phyloP scores from a whole-genome alignment of 1,140 invertebrate species.

The Semibalanus balanoides region DNA sequence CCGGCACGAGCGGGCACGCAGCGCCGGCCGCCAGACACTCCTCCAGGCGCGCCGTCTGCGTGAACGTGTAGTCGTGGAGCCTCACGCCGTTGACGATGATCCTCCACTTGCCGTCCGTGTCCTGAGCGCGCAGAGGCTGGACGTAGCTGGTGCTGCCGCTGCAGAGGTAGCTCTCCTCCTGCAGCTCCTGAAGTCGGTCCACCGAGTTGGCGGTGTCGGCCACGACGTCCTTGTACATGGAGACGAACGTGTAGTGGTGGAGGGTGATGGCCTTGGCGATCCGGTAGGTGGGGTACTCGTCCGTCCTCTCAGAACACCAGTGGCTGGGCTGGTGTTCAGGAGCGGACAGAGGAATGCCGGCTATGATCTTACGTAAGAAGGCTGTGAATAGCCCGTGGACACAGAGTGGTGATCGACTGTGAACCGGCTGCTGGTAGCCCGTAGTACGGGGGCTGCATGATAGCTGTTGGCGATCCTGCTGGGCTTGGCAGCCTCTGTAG shows the following conservation, averaged over 20 bases:
- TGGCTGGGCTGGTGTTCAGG: constrained; percentile 17
- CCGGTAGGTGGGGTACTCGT: constrained; percentile 19
- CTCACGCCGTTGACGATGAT: constrained; percentile 25
- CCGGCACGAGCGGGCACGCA: constrained; percentile 21
- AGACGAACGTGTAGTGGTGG: constrained; percentile 20
- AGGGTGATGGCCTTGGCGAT: constrained; percentile 17
- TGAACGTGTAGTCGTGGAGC: constrained; percentile 18
- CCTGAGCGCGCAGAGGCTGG: constrained; percentile 20
- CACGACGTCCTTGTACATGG: constrained; percentile 15
- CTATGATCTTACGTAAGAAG: not conserved
- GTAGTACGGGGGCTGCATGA: not conserved
- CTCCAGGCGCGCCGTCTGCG: constrained; percentile 24
- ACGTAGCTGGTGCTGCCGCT: constrained; percentile 15
- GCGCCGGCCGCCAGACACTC: constrained; percentile 21
- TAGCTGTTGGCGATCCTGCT: not conserved
- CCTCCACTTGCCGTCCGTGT: constrained; percentile 22
- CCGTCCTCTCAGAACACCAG: constrained; percentile 19
- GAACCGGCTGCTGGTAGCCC: not conserved
- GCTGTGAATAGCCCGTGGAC: not conserved
- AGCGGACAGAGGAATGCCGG: constrained; percentile 9
- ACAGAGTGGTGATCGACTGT: constrained; percentile 6
- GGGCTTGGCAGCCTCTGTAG: not conserved
- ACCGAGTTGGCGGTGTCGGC: not conserved
- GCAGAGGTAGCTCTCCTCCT: constrained; percentile 1
- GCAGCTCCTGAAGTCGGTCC: not conserved